Base-by-base conservation (phyloP, 1,140 invertebrate species). In the Drosophila equinoxialis region DNA sequence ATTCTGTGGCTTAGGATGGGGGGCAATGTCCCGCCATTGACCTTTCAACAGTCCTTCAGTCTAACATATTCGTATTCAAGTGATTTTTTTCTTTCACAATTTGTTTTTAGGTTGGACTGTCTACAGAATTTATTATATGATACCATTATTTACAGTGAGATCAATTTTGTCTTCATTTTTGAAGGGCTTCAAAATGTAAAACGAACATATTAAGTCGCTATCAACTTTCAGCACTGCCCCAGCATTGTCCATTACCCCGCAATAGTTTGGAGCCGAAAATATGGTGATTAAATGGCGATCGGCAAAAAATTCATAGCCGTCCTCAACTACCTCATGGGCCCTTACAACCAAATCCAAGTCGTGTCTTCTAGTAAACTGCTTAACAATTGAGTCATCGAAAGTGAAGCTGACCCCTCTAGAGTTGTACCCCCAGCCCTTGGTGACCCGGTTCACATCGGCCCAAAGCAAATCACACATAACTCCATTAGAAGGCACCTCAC, bases 211-310 rank as follows among this genome's bases (percentile, higher is more conserved):
- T 11, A 80, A 17, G 2, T 68, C 30, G 6, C 23, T 3, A 42
- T 5, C 45, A 1, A 82, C 98, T 79, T 96, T 97, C 98, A 99
- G 99, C 97, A 99, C 99, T 57, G 97, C 98, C 73, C 97, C 96
- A 77, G 97, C 95, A 93, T 98, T 97, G 85, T 97, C 96, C 92
- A 97, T 97, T 86, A 97, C 95, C 5, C 96, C 96, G 90, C 96
- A 97, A 92, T 97, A 97, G 83, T 97, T 97, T 4, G 95, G 95
- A 2, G 96, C 96, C 3, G 95, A 95, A 84, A 98, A 98, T 8
- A 98, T 92, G 39, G 98, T 98, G 1, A 98, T 96, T 65, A 98
- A 93, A 0, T 59, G 55, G 8, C 79, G 69, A 87, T 96, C 95
- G 71, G 97, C 93, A 91, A 97, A 97, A 6, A 96, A 96, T 92